A percentile compares a stretch with the other conserved stretches of the same genome.
These are phyloP conservation scores for Circaetus gallicus DNA, from an alignment of 2,113 vertebrate genomes.

Conservation along the genomic window DNA sequence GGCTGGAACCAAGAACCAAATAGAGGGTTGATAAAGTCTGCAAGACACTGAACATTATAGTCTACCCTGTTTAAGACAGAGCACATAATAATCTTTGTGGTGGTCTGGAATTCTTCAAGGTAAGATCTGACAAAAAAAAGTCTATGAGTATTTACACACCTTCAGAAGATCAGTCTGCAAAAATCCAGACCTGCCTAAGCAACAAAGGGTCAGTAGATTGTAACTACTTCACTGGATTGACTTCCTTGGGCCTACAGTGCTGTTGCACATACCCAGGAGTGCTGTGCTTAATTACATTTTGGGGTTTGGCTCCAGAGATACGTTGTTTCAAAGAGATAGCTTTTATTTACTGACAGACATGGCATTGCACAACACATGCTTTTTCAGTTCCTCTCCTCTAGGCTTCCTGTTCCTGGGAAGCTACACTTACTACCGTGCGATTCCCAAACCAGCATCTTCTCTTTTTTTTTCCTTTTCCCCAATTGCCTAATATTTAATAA, in stretches of 20 bases:
- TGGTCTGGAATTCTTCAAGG: neutral
- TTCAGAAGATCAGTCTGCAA: neutral
- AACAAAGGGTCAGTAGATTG: neutral
- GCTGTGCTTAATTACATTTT: neutral
- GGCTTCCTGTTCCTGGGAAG: neutral
- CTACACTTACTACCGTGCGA: rapidly evolving
- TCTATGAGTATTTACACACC: neutral
- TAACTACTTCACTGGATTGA: neutral
- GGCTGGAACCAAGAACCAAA: neutral
- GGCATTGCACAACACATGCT: too few species aligned
- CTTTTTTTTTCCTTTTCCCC: neutral
- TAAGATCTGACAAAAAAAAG: neutral
- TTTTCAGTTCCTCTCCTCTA: neutral
- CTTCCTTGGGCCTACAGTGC: neutral
- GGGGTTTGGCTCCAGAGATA: neutral
- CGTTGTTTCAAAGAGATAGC: neutral
- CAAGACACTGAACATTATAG: neutral
- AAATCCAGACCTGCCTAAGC: neutral
- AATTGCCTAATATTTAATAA: neutral
- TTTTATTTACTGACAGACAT: neutral
- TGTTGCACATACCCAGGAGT: neutral
- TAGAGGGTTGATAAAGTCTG: neutral
- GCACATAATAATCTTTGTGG: neutral
- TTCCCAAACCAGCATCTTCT: neutral
- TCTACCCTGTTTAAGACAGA: neutral